phyloP scores from a whole-genome alignment of 2,888 invertebrate species.

The Biston stratarius region DNA sequence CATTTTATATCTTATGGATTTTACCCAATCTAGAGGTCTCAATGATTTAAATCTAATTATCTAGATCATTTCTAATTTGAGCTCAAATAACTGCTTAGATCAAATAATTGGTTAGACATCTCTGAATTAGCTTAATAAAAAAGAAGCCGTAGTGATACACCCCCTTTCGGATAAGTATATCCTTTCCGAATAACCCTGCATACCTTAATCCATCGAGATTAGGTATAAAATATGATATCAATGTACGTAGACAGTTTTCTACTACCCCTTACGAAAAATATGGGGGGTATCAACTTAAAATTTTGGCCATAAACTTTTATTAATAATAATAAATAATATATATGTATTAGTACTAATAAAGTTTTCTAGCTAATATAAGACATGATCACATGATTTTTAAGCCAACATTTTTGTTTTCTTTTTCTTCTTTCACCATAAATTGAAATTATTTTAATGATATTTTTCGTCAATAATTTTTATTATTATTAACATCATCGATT shows the following conservation, averaged over 20 bases:
- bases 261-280: conserved; percentile 2
- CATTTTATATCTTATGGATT: too few species aligned
- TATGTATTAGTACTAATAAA: conserved; percentile 12
- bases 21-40: too few species aligned
- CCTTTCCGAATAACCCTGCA: background rate
- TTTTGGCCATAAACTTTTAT: conserved; percentile 20
- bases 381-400: conserved; percentile 4
- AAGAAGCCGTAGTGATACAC: background rate
- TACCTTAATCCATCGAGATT: conserved; percentile 17
- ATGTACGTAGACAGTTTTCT: conserved; percentile 3
- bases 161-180: background rate
- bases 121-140: background rate
- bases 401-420: conserved; percentile 3
- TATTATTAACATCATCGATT: background rate
- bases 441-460: conserved; percentile 29
- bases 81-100: background rate
- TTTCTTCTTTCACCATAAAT: background rate
- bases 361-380: conserved; percentile 21
- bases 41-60: too few species aligned
- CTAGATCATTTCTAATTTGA: too few species aligned
- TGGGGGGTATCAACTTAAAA: background rate
- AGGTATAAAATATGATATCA: conserved; percentile 23
- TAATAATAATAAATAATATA: background rate
- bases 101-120: too few species aligned
- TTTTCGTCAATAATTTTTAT: background rate